Base-by-base conservation (phyloP, 2,113 vertebrate species). In the Sinocyclocheilus anophthalmus region DNA sequence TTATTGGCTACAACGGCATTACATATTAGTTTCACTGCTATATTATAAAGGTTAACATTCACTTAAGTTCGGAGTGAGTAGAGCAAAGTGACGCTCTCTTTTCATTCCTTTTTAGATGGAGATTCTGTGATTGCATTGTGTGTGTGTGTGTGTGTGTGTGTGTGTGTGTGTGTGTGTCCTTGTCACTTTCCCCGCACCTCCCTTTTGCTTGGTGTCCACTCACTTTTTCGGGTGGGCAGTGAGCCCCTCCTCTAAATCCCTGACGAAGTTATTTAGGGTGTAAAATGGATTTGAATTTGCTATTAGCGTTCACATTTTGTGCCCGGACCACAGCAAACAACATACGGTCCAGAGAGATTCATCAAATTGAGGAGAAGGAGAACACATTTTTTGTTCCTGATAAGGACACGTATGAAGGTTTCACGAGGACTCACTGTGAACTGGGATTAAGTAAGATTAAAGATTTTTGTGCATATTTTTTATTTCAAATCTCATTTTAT, bases 211-310 rank as follows among this genome's bases (percentile, higher is more conserved):
- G 89, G 90, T 93, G 91, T 92, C 92, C 93, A 94, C 90, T 94
- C 92, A 94, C 90, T 88, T 95, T 94, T 93, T 92, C 67, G 88
- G 90, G 89, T 85, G 92, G 89, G 85, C 65, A 89, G 77, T 79
- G 95, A 93, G 97, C 95, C 95, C 97, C 97, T 97, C 97, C 94
- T 94, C 96, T 96, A 92, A 42, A 85, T 87, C 92, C 90, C 93
- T 92, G 96, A 96, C 97, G 96, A 96, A 96, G 96, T 96, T 95
- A 95, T 95, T 94, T 96, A 94, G 96, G 95, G 95, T 94, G 95
- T 96, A 94, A 91, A 92, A 93, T 94, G 95, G 95, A 96, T 95
- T 96, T 96, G 95, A 96, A 96, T 95, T 96, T 96, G 94, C 94
- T 94, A 93, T 93, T 93, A 90, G 91, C 93, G 93, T 92, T 89